Conservation (phyloP, 2,888 invertebrate genomes). For the Melanostoma scalare region DNA sequence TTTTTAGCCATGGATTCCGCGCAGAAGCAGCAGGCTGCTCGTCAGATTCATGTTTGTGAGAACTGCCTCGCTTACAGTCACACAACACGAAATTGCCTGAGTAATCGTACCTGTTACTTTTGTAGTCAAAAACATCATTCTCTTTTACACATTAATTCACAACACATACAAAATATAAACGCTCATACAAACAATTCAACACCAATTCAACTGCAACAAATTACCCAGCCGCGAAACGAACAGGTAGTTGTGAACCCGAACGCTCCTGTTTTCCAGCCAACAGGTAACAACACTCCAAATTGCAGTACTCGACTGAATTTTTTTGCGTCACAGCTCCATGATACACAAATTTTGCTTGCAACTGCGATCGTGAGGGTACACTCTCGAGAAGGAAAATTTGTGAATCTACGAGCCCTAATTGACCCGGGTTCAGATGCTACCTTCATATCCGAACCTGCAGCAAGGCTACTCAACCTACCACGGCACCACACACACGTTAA, state of each 20-base stretch:
- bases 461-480: constrained; percentile 1
- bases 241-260: too few relatives aligned
- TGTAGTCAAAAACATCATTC: background rate
- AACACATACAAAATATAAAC: too few relatives aligned
- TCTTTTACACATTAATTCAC: background rate
- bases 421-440: constrained; percentile 14
- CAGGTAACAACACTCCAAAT: too few relatives aligned
- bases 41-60: background rate
- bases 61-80: constrained; percentile 6
- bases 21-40: constrained; percentile 2
- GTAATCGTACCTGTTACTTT: constrained; percentile 1
- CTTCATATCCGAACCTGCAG: constrained; percentile 15
- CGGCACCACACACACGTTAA: background rate
- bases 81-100: background rate
- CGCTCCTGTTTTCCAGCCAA: too few relatives aligned
- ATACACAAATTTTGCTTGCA: background rate
- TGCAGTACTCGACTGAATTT: background rate
- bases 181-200: too few relatives aligned
- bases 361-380: background rate
- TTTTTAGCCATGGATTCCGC: constrained; percentile 10
- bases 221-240: too few relatives aligned
- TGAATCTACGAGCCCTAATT: constrained; percentile 2
- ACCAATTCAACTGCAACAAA: too few relatives aligned
- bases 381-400: constrained; percentile 1
- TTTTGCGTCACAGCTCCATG: background rate